Base-by-base conservation (phyloP, 2,888 invertebrate species). In the Pseudococcus viburni region DNA sequence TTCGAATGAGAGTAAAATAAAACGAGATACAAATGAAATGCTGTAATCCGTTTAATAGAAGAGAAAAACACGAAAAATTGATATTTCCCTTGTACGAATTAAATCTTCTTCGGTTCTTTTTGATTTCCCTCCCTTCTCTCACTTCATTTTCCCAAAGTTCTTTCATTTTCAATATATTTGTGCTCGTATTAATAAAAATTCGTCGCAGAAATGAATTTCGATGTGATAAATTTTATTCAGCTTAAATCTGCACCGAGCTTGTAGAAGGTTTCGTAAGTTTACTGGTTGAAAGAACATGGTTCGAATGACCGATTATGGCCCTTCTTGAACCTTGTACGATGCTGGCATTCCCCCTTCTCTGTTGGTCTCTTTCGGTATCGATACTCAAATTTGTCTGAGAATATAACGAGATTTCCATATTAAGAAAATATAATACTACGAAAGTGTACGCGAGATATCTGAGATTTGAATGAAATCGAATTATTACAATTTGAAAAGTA, bases 231-330 rank as follows among this genome's bases (percentile, higher is more conserved):
- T 55, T 55, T n/a, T n/a, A 55, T 55, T 55, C n/a, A 55, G 55
- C 55, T n/a, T n/a, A 55, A 55, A 55, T 55, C 55, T 55, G 17
- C n/a, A n/a, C n/a, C n/a, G n/a, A 55, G 55, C 55, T 55, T 17
- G 8, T 15, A 17, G 15, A 55, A 55, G 17, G 55, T 55, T 55
- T n/a, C 8, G 42, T 39, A 3, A 5, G 55, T n/a, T 55, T n/a
- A 15, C 55, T 55, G 48, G 48, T 9, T 55, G 55, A 55, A 55
- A n/a, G 55, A 55, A 55, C 55, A n/a, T 55, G 7, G 55, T n/a
- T n/a, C 55, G n/a, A 55, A 55, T 55, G 17, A 55, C 55, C 55
- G 55, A 55, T 55, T 55, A 55, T 55, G 55, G n/a, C n/a, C n/a
- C n/a, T 55, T 7, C 55, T 55, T 55, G 55, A 55, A 55, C n/a